Evolutionary conservation across 2,888 invertebrate species (phyloP).

Genomic region (Lochmaea crataegi): DNA sequence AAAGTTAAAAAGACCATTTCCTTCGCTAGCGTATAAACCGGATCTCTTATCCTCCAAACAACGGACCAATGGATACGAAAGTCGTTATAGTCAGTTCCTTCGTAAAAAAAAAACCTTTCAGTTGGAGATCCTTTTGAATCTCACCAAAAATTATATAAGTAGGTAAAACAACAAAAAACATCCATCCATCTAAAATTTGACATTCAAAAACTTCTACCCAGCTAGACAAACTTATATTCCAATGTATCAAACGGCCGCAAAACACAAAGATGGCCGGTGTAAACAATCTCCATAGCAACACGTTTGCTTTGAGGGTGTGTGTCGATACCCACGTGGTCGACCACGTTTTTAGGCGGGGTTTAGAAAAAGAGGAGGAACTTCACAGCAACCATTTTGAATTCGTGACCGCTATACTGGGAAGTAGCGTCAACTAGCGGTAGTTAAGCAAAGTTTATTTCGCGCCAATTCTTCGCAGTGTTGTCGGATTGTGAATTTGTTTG

Average conservation of each 20-base stretch:
- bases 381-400: slow-evolving; percentile 46
- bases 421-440: slow-evolving; percentile 41
- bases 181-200: too few species aligned
- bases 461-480: slow-evolving; percentile 39
- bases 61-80: too few species aligned
- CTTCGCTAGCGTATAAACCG: too few species aligned
- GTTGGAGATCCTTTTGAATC: too few species aligned
- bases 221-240: slow-evolving; percentile 3
- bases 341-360: slow-evolving; percentile 49
- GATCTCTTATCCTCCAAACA: too few species aligned
- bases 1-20: too few species aligned
- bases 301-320: slow-evolving; percentile 50
- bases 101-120: too few species aligned
- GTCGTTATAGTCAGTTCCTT: too few species aligned
- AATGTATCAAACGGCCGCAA: slow-evolving; percentile 36
- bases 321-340: slow-evolving; percentile 51
- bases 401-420: slow-evolving; percentile 30
- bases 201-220: too few species aligned
- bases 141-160: too few species aligned
- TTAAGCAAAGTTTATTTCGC: slow-evolving; percentile 29
- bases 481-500: neutral
- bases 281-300: slow-evolving; percentile 57
- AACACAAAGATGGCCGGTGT: slow-evolving; percentile 54
- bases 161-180: too few species aligned
- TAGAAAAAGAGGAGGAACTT: slow-evolving; percentile 48